Percentiles rank a stretch among this genome's conserved stretches.
phyloP scores from a whole-genome alignment of 1,140 invertebrate species.

The Portunus trituberculatus region DNA sequence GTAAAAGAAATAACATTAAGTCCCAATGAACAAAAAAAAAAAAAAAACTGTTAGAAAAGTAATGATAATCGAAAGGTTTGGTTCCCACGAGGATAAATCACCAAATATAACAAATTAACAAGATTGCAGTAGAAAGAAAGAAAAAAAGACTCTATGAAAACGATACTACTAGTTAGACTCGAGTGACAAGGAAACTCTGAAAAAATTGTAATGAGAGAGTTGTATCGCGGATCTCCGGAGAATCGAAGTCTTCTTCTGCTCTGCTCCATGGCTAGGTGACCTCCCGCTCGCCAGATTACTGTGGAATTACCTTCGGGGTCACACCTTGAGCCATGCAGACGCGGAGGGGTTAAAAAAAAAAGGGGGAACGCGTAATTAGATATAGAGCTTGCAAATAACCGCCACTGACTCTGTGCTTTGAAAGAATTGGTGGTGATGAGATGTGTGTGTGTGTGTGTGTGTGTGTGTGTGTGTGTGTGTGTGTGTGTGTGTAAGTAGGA shows the following conservation, averaged over 20 bases:
- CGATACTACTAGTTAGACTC: no score
- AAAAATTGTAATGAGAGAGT: no score
- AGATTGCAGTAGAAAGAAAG: no score
- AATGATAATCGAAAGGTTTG: not conserved
- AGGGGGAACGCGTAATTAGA: not conserved
- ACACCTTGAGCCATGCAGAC: constrained; percentile 58
- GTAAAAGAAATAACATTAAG: no score
- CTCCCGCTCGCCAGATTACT: constrained; percentile 28
- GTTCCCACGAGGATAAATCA: not conserved
- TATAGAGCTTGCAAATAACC: constrained; percentile 11
- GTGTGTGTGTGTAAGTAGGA: constrained; percentile 27
- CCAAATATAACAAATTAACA: no score
- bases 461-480: constrained; percentile 40
- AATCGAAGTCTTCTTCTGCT: not conserved
- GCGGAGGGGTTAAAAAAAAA: not conserved
- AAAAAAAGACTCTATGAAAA: no score
- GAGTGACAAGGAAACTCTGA: no score
- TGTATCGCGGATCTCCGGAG: not conserved
- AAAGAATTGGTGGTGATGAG: not conserved
- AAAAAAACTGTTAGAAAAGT: no score
- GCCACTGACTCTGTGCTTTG: not conserved
- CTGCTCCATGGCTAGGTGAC: not conserved
- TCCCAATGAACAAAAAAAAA: no score
- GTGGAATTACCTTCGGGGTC: constrained; percentile 46
- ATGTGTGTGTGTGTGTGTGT: constrained; percentile 37